Base-by-base conservation (phyloP, 2,888 invertebrate genomes). In the Melangyna quadrimaculata region DNA sequence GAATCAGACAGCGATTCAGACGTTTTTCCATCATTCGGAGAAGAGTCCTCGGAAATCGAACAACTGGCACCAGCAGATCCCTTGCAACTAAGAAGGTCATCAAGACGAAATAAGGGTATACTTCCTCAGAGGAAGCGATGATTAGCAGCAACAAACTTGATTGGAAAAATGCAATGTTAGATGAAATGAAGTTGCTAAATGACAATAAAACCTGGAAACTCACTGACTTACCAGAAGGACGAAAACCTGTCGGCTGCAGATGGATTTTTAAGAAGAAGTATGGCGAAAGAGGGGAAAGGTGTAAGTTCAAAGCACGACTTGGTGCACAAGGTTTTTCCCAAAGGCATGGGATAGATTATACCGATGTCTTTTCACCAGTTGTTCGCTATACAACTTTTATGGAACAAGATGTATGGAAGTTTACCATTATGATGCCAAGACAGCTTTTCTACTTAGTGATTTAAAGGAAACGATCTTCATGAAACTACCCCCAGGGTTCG, bases 301-400 rank as follows among this genome's bases (percentile, higher is more conserved):
- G 40, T 7, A 37, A 35, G 3, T 35, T 35, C 27, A 71, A 71
- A 63, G 78, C 78, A 0, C 27, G 71, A 5, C 6, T 78, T 3
- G 71, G 71, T 9, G 77, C 77, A 12, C 77, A 70, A 27, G 77
- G 70, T 6, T 78, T 24, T 37, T 5, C 59, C 1, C 77, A 78
- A 22, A 48, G 59, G 17, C 70, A 37, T 32, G 61, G 70, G 22
- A 29, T 19, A 1, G 77, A 78, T 32, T 78, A 71, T 29, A 71
- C 71, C n/a, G 53, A 78, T 1, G 55, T 55, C 0, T 43, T 43
- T 43, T n/a, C 40, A 1, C 40, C 40, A n/a, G 40, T 43, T 43
- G n/a, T 17, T 7, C n/a, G n/a, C n/a, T 1, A n/a, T 7, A 43
- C 40, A n/a, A 43, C 40, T n/a, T n/a, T 43, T n/a, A 43, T 10